A percentile compares a stretch with the other conserved stretches of the same genome.
Conservation (phyloP, 2,888 invertebrate genomes). For the Hartigia nigra region DNA sequence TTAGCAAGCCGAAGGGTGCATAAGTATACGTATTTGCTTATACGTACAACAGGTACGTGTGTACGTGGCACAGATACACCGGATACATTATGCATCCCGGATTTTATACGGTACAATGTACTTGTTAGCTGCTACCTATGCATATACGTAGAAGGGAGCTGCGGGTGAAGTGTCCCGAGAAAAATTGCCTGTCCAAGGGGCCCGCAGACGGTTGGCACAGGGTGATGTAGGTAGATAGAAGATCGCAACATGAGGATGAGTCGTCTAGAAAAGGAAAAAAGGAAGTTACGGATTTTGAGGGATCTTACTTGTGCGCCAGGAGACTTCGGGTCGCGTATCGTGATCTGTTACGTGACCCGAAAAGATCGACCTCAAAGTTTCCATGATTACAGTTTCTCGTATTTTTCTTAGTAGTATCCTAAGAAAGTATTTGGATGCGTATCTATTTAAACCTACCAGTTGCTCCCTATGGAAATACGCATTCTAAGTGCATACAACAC, state of each 20-base stretch:
- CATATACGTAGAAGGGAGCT: constrained; percentile 20
- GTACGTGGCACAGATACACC: constrained; percentile 40
- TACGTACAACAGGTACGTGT: constrained; percentile 1
- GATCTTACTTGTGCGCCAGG: neutral
- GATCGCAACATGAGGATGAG: neutral
- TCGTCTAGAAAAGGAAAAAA: neutral
- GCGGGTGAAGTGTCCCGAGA: constrained; percentile 15
- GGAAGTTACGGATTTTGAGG: neutral
- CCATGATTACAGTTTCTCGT: neutral
- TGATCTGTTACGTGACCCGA: neutral
- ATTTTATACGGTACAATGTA: constrained; percentile 56
- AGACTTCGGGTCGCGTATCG: neutral
- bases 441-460: neutral
- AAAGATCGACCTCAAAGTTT: neutral
- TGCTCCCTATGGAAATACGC: neutral
- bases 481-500: neutral
- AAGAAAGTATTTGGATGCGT: neutral
- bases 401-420: neutral
- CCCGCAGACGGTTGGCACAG: neutral
- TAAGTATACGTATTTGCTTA: neutral
- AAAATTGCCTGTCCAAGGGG: constrained; percentile 23
- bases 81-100: constrained; percentile 56
- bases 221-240: neutral
- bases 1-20: neutral
- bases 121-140: constrained; percentile 55